phyloP scores from a whole-genome alignment of 1,140 invertebrate genomes.

The Megalopta genalis region DNA sequence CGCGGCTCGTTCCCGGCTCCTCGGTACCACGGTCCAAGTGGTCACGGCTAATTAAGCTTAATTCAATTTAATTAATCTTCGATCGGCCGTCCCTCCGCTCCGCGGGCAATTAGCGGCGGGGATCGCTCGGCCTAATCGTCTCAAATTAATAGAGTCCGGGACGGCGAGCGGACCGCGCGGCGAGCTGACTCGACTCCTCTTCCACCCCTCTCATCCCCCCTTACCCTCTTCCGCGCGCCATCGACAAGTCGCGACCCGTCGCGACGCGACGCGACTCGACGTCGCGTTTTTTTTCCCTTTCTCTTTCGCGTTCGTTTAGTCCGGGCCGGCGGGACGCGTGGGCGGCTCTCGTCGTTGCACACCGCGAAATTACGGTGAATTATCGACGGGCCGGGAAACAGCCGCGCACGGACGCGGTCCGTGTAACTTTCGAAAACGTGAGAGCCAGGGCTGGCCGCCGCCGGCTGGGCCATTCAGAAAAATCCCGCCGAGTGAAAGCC shows the following conservation, averaged over 20 bases:
- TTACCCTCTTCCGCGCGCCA: no score
- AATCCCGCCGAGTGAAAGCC: slow-evolving; percentile 58
- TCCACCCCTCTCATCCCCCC: slow-evolving; percentile 15
- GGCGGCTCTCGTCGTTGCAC: slow-evolving; percentile 49
- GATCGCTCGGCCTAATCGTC: slow-evolving; percentile 56
- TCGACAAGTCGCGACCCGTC: no score
- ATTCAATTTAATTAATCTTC: slow-evolving; percentile 74
- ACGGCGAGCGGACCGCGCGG: neutral
- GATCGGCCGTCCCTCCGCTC: slow-evolving; percentile 17
- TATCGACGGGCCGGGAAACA: slow-evolving; percentile 50
- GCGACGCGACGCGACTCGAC: neutral
- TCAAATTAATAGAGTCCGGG: slow-evolving; percentile 58
- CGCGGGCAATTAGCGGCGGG: slow-evolving; percentile 62
- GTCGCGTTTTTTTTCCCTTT: neutral
- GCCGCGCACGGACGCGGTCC: slow-evolving; percentile 28
- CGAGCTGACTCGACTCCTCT: neutral
- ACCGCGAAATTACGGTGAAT: slow-evolving; percentile 63
- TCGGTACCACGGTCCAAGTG: slow-evolving; percentile 35
- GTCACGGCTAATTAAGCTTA: slow-evolving; percentile 73
- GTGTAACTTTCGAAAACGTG: slow-evolving; percentile 65
- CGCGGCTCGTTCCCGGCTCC: neutral
- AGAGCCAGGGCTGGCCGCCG: slow-evolving; percentile 29
- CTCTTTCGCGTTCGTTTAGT: neutral
- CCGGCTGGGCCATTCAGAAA: slow-evolving; percentile 52
- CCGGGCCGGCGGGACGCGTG: slow-evolving; percentile 53